A percentile compares a stretch with the other conserved stretches of the same genome.
Evolutionary conservation across 2,113 vertebrate genomes (phyloP).

Genomic region (Strix aluco): DNA sequence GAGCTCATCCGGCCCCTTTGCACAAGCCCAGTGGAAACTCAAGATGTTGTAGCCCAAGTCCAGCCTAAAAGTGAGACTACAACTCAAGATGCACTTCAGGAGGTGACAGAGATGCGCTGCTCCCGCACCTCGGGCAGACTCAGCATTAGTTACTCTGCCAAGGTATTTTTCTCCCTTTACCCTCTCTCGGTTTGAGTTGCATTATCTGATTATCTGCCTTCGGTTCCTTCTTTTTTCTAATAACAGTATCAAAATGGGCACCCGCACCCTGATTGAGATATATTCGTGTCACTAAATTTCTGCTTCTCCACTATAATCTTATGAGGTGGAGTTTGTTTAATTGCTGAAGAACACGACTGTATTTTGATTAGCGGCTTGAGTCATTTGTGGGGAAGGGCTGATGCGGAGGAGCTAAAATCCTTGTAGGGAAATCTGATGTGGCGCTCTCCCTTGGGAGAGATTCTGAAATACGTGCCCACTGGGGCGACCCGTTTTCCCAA

Average conservation of each 20-base stretch:
- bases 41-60: not conserved
- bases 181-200: not conserved
- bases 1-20: not conserved
- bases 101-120: not conserved
- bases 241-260: not conserved
- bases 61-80: not conserved
- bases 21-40: not conserved
- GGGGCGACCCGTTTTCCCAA: slow-evolving; percentile 34
- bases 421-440: slow-evolving; percentile 61
- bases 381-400: slow-evolving; percentile 58
- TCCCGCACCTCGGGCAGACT: not conserved
- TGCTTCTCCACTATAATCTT: not conserved
- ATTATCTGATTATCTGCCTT: not conserved
- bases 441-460: slow-evolving; percentile 37
- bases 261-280: not conserved
- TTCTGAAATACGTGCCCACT: slow-evolving; percentile 48
- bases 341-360: slow-evolving; percentile 38
- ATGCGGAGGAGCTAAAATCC: slow-evolving; percentile 48
- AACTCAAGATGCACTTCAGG: not conserved
- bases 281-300: not conserved
- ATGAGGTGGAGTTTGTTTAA: slow-evolving; percentile 15
- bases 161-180: not conserved
- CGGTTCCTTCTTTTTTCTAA: not conserved
- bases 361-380: slow-evolving; percentile 58
- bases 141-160: not conserved